Evolutionary conservation across 37 sponge, comb jelly and placozoan species (phyloP), one percentile per base, ranked within the genome.

Genomic region (Eunapius fragilis): DNA sequence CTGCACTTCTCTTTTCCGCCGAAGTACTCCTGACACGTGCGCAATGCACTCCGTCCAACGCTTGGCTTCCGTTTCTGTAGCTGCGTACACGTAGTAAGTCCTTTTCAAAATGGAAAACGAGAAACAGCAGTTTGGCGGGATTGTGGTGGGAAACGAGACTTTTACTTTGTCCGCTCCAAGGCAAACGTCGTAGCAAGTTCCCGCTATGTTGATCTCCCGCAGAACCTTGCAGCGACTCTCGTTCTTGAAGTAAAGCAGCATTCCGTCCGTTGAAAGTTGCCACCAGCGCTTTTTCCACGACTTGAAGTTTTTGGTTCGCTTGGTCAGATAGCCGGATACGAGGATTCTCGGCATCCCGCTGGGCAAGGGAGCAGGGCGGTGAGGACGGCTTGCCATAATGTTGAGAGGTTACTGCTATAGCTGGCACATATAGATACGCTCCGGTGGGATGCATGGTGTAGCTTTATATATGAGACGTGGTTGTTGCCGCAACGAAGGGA

Each of bases 211-310:
- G 27, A 90, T 90, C 45, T 90, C 77, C 31, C 86, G 85, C 6
- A 90, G 83, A 10, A 77, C 37, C 67, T 77, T 85, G 22, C 14
- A 12, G 7, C 81, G 58, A 25, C 81, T 79, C 22, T 90, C 91
- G 31, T 37, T 81, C 75, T 82, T 75, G 73, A 82, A 90, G 73
- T 90, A 90, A 67, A 81, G 74, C 67, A 90, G 72, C 13, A 31
- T 85, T 17, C 91, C 91, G 72, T 86, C 80, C 25, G 81, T 86
- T 41, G 81, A 35, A 13, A 90, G 82, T 38, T 90, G 91, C 86
- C 86, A 90, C 91, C 91, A 90, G n/a, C 91, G 81, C 67, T 82
- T 86, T 74, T 71, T 80, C 91, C 91, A 90, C 11, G 77, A 49
- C 26, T 74, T 85, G 38, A 81, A 25, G 23, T 38, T 37, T 13